These are phyloP conservation scores for Liasis olivaceus DNA, from an alignment of 2,797 vertebrate species.

Conservation along the genomic window DNA sequence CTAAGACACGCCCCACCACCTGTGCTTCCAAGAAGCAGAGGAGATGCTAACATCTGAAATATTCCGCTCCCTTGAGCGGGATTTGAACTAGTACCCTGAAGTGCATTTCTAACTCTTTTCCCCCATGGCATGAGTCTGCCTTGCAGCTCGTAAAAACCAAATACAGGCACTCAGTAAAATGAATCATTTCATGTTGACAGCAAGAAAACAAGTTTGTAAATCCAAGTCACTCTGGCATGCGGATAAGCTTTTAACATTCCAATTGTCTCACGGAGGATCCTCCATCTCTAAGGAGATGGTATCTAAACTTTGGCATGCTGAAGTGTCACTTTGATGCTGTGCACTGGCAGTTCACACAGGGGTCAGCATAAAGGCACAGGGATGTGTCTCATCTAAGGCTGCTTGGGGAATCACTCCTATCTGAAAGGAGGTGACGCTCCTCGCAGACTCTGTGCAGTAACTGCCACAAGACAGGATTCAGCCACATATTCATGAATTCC, in stretches of 20 bases:
- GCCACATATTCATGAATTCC: not conserved
- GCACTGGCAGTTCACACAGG: slow-evolving; percentile 9
- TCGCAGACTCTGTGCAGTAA: rapidly evolving
- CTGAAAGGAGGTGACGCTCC: not conserved
- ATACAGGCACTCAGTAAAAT: slow-evolving; percentile 51
- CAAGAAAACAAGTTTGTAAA: slow-evolving; percentile 49
- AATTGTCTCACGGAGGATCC: slow-evolving; percentile 29
- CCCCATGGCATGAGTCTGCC: slow-evolving; percentile 32
- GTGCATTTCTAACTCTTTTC: slow-evolving; percentile 17
- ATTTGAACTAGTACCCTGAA: slow-evolving; percentile 32
- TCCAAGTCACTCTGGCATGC: slow-evolving; percentile 15
- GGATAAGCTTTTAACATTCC: slow-evolving; percentile 47
- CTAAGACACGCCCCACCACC: not conserved
- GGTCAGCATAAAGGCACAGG: not conserved
- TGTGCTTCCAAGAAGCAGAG: not conserved
- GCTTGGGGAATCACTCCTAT: not conserved
- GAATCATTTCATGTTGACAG: slow-evolving; percentile 40
- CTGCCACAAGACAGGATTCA: not conserved
- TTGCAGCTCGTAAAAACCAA: slow-evolving; percentile 43
- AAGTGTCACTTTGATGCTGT: not conserved
- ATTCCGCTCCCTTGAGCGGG: slow-evolving; percentile 1
- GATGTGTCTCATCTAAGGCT: not conserved
- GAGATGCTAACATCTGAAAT: slow-evolving; percentile 21
- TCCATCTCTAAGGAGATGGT: slow-evolving; percentile 11
- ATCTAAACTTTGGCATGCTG: slow-evolving; percentile 13